Evolutionary conservation across 2,113 vertebrate genomes (phyloP).

Genomic region (Mormyrus lacerda): DNA sequence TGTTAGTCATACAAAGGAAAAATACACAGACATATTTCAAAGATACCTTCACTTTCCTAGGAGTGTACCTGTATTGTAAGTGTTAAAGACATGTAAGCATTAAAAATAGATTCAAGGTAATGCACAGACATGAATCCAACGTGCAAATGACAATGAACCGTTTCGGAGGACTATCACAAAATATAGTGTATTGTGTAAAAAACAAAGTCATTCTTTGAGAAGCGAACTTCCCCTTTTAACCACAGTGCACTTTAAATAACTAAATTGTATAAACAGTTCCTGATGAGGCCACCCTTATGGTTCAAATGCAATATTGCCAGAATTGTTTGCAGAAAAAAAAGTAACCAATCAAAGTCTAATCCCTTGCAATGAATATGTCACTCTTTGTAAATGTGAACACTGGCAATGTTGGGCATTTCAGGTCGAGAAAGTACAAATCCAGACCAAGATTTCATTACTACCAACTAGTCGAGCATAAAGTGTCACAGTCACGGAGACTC

Average conservation of each 20-base stretch:
- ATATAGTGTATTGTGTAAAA: not conserved
- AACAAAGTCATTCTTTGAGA: not conserved
- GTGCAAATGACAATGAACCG: not conserved
- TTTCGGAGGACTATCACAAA: not conserved
- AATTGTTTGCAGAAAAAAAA: not conserved
- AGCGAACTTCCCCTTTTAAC: slow-evolving; percentile 7
- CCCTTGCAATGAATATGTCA: not conserved
- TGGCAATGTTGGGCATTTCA: not conserved
- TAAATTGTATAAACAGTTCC: not conserved
- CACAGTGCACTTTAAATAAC: not conserved
- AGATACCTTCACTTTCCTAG: not conserved
- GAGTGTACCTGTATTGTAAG: not conserved
- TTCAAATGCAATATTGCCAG: not conserved
- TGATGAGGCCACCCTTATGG: not conserved
- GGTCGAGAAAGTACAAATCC: not conserved
- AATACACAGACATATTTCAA: not conserved
- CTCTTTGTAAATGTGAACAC: not conserved
- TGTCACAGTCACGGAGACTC: not conserved
- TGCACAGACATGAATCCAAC: not conserved
- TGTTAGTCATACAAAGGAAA: not conserved
- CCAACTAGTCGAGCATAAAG: not conserved
- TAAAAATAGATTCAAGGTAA: not conserved
- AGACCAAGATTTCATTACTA: not conserved
- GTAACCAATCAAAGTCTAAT: not conserved
- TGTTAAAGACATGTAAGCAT: not conserved